Evolutionary conservation across 2,888 invertebrate species (phyloP), one percentile per base, ranked within the genome.

Genomic region (Tinea trinotella): DNA sequence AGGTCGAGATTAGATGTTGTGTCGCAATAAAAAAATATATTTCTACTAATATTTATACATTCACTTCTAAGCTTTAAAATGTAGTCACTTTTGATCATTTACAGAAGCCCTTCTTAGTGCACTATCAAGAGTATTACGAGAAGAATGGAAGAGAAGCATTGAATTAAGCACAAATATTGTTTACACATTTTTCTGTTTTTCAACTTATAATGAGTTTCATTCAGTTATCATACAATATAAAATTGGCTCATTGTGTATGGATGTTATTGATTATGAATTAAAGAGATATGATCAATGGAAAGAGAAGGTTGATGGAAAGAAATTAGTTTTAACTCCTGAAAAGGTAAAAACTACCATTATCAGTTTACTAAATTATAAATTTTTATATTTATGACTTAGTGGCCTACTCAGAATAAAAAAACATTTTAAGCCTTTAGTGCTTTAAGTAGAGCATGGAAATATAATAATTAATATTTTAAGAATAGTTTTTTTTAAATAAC

Each of bases 111-210:
- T 98, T 54, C 87, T 99, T 53, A 98, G 98, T 83, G 99, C 98
- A 36, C 87, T 99, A 63, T 95, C 98, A 9, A 89, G 99, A 69
- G 97, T 99, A 24, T 86, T 99, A 54, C 90, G 98, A 61, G 99
- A 99, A 86, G 99, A 99, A 82, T 99, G 98, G 95, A 95, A 95
- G 77, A 92, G 95, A 71, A 98, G 96, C 74, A 93, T 98, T 66
- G 98, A 99, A 74, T 83, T 99, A 56, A 96, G 97, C 63, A 98
- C 97, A 62, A 98, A 98, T 78, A 95, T 99, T 69, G 93, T 98
- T 60, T 96, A 97, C 74, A 95, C 96, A 65, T 99, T 99, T 84
- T 97, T 97, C 75, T 98, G 97, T 73, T 97, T 99, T 73, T 98
- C 99, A 9, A 94, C 95, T 36, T 99, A 97, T 72, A 92, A 94